A percentile compares a stretch with the other conserved stretches of the same genome.
These are phyloP conservation scores for Chelon labrosus DNA, from an alignment of 2,797 vertebrate species.

Conservation along the genomic window DNA sequence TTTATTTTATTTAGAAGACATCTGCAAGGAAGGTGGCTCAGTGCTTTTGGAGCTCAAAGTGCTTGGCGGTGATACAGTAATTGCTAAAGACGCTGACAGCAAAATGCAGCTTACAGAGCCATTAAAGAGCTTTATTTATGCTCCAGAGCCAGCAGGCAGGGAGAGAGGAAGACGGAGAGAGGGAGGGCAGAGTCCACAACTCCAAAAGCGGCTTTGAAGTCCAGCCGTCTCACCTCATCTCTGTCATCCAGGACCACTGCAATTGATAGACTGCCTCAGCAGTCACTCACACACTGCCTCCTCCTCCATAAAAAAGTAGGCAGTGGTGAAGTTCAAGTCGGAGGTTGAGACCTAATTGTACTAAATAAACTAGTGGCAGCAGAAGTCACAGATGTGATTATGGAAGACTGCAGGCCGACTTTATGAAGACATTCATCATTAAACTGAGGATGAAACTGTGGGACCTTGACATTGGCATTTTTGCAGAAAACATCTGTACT, in stretches of 20 bases:
- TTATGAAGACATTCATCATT: constrained; percentile 71
- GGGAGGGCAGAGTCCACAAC: constrained; percentile 76
- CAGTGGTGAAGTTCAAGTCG: constrained; percentile 73
- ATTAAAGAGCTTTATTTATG: constrained; percentile 88
- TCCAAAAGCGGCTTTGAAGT: constrained; percentile 84
- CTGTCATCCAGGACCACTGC: constrained; percentile 75
- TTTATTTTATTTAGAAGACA: constrained; percentile 74
- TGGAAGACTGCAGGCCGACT: constrained; percentile 57
- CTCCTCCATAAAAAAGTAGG: constrained; percentile 45
- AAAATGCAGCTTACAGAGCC: constrained; percentile 83
- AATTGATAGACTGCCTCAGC: constrained; percentile 78
- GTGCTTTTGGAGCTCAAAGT: constrained; percentile 68
- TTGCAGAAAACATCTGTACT: constrained; percentile 73
- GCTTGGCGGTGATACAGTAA: constrained; percentile 79
- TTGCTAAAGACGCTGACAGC: constrained; percentile 86
- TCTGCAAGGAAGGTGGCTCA: constrained; percentile 78
- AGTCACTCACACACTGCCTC: constrained; percentile 65
- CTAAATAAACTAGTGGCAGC: constrained; percentile 71
- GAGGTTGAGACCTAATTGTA: constrained; percentile 70
- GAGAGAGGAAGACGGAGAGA: constrained; percentile 69
- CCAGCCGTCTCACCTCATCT: constrained; percentile 83
- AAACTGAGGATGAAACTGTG: constrained; percentile 65
- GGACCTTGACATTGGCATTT: constrained; percentile 72
- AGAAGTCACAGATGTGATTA: constrained; percentile 70
- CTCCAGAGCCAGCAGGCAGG: constrained; percentile 73